A percentile compares a stretch with the other conserved stretches of the same genome.
These are phyloP conservation scores for Malacoraja senta DNA, from an alignment of 2,797 vertebrate genomes.

Conservation along the genomic window DNA sequence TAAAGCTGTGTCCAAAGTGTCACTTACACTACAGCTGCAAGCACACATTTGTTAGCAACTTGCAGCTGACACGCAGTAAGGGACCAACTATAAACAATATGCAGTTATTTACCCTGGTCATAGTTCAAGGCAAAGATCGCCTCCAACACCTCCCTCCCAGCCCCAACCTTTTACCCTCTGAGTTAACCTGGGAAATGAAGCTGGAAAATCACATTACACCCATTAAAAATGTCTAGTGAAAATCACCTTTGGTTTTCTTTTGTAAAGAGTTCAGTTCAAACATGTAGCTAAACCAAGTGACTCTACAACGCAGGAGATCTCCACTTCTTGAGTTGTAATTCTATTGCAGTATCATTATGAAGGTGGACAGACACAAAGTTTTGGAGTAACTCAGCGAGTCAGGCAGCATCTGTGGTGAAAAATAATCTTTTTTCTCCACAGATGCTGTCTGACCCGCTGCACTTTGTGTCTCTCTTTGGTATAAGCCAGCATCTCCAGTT, in stretches of 20 bases:
- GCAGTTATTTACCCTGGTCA: slow-evolving; percentile 5
- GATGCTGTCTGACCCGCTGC: no score
- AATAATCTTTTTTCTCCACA: no score
- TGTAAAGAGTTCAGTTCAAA: not conserved
- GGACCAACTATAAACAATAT: slow-evolving; percentile 16
- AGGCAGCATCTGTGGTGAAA: no score
- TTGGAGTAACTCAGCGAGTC: no score
- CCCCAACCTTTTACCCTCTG: not conserved
- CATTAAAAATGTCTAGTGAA: not conserved
- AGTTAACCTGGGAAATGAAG: not conserved
- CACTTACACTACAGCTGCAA: slow-evolving; percentile 34
- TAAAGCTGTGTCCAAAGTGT: slow-evolving; percentile 33
- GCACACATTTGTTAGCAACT: slow-evolving; percentile 21
- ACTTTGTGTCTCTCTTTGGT: no score
- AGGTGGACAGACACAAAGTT: no score
- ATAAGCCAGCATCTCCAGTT: no score
- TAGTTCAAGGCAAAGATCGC: slow-evolving; percentile 1
- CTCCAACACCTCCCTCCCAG: no score
- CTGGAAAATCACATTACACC: not conserved
- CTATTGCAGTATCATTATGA: not conserved
- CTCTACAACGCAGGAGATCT: not conserved
- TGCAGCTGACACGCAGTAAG: slow-evolving; percentile 27
- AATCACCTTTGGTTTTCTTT: not conserved
- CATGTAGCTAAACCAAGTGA: not conserved
- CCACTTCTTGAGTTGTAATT: not conserved